Percentiles rank a stretch among this genome's conserved stretches.
Conservation (phyloP, 2,797 vertebrate species). For the Cyclura pinguis region DNA sequence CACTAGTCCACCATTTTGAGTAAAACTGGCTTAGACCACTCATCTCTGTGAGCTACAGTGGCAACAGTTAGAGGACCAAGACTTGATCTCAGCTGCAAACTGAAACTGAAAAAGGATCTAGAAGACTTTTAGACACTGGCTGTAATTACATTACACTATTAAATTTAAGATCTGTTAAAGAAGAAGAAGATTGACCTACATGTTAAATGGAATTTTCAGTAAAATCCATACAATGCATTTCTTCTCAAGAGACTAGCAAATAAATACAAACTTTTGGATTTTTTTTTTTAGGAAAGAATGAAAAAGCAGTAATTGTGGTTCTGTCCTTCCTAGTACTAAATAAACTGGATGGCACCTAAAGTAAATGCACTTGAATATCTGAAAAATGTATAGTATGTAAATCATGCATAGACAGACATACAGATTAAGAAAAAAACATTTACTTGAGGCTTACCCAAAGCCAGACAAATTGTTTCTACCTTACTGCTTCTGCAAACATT, state of each 20-base stretch:
- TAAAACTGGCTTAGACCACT: background rate
- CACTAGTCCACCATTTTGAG: background rate
- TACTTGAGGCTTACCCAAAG: slow-evolving; percentile 70
- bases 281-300: slow-evolving; percentile 31
- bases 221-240: slow-evolving; percentile 55
- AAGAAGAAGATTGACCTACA: slow-evolving; percentile 32
- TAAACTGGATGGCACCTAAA: slow-evolving; percentile 67
- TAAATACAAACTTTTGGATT: slow-evolving; percentile 56
- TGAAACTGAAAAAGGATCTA: slow-evolving; percentile 13
- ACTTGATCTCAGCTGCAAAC: background rate
- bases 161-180: slow-evolving; percentile 44
- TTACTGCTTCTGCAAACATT: slow-evolving; percentile 66
- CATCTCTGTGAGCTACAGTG: background rate
- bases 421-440: slow-evolving; percentile 76
- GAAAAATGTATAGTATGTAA: slow-evolving; percentile 71
- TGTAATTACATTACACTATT: slow-evolving; percentile 27
- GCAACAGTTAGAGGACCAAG: background rate
- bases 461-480: slow-evolving; percentile 73
- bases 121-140: slow-evolving; percentile 22
- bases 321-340: slow-evolving; percentile 65
- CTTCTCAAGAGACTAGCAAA: slow-evolving; percentile 54
- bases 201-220: slow-evolving; percentile 50
- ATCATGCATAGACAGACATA: slow-evolving; percentile 73
- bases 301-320: slow-evolving; percentile 61
- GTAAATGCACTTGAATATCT: slow-evolving; percentile 69